Evolutionary conservation across 2,888 invertebrate species (phyloP), one percentile per base, ranked within the genome.

Genomic region (Ophonus ardosiacus): DNA sequence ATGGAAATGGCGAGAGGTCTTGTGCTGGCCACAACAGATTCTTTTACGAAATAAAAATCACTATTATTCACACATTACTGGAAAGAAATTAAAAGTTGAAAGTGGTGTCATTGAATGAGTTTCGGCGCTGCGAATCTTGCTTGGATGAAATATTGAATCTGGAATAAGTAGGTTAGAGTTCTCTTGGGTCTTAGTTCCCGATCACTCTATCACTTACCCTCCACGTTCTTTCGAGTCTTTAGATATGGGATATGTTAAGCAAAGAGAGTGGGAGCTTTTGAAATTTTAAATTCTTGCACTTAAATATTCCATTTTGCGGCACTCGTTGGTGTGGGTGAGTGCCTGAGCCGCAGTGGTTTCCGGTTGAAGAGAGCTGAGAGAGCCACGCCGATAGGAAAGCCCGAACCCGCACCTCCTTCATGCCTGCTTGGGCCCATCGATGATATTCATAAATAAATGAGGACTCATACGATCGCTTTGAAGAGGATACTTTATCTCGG

Each of bases 221-320:
- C 71, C 61, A 4, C 68, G 24, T 40, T 15, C 86, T 85, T 81
- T 82, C 85, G 81, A 85, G 68, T 88, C 88, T 86, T 88, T 88
- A 89, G 88, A 89, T 88, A 89, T 88, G 87, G 88, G 87, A 88
- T 88, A 88, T 87, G 88, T 87, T 87, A 87, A 88, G 86, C 87
- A 86, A 86, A 88, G 87, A 87, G 87, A 87, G 65, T 31, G 81
- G 40, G 81, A 63, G 61, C 87, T 87, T 87, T 89, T 87, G 89
- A 89, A 89, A 88, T 89, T 89, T 89, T 88, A 89, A 88, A 88
- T 88, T 87, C 86, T 86, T 86, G 86, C 86, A 86, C 87, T 88
- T 88, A 88, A 88, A 88, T 88, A 88, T 88, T 89, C 89, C 88
- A 89, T 89, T 88, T 89, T 87, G 87, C 88, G 86, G 87, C 87